Conservation (phyloP, 2,113 vertebrate species). For the Osmerus mordax region DNA sequence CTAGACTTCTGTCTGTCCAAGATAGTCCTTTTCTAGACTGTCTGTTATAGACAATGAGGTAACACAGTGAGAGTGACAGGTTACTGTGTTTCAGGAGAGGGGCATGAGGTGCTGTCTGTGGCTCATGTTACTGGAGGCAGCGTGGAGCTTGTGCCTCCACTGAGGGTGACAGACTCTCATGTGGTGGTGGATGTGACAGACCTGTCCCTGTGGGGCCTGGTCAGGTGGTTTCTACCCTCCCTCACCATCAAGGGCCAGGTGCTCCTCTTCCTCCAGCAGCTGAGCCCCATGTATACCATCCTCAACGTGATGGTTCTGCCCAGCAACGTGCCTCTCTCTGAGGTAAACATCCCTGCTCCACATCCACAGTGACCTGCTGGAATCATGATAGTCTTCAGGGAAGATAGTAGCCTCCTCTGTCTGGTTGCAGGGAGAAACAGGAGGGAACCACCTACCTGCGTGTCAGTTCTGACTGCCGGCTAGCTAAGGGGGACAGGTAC, state of each 20-base stretch:
- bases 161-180: slow-evolving; percentile 19
- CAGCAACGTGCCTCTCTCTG: background rate
- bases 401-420: background rate
- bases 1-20: no score
- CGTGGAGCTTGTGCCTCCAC: slow-evolving; percentile 20
- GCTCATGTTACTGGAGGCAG: slow-evolving; percentile 27
- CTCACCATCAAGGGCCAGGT: slow-evolving; percentile 18
- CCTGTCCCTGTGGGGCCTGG: slow-evolving; percentile 20
- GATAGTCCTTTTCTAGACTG: no score
- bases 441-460: background rate
- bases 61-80: background rate
- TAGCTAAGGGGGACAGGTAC: background rate
- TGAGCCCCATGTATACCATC: background rate
- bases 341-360: background rate
- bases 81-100: slow-evolving; percentile 18
- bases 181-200: slow-evolving; percentile 15
- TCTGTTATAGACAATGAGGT: background rate
- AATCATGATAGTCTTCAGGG: background rate
- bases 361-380: background rate
- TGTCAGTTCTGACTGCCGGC: slow-evolving; percentile 15
- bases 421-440: background rate
- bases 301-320: background rate
- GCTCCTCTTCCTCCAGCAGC: slow-evolving; percentile 20
- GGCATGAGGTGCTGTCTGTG: slow-evolving; percentile 8
- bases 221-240: background rate